These are phyloP conservation scores for Drosophila imparisetae DNA, from an alignment of 2,888 invertebrate species.

Conservation along the genomic window DNA sequence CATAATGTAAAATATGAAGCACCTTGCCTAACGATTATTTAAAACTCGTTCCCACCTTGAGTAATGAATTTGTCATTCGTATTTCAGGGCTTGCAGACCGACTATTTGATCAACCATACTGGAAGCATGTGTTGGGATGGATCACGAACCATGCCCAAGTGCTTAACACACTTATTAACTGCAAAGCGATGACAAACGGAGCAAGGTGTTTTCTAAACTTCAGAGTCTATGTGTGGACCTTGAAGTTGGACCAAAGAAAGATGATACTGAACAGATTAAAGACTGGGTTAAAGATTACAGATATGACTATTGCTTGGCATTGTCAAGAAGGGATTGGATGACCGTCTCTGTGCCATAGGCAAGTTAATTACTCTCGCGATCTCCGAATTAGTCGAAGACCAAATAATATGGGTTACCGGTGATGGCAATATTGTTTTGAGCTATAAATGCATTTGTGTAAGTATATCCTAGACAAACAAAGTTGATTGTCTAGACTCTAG, in stretches of 20 bases:
- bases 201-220: neutral
- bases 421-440: neutral
- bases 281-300: neutral
- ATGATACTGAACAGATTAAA: neutral
- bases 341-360: neutral
- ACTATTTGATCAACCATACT: neutral
- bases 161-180: neutral
- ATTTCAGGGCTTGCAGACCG: neutral
- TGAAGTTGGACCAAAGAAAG: too few relatives aligned
- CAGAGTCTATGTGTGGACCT: neutral
- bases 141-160: neutral
- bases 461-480: neutral
- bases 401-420: neutral
- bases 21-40: neutral
- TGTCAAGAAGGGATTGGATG: neutral
- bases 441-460: neutral
- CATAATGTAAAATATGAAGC: neutral
- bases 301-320: neutral
- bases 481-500: conserved; percentile 2
- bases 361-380: neutral
- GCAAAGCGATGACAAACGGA: neutral
- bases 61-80: neutral
- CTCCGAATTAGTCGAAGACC: neutral
- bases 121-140: neutral
- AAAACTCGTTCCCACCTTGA: neutral